Evolutionary conservation across 2,113 vertebrate genomes (phyloP).

Genomic region (Erinaceus europaeus): DNA sequence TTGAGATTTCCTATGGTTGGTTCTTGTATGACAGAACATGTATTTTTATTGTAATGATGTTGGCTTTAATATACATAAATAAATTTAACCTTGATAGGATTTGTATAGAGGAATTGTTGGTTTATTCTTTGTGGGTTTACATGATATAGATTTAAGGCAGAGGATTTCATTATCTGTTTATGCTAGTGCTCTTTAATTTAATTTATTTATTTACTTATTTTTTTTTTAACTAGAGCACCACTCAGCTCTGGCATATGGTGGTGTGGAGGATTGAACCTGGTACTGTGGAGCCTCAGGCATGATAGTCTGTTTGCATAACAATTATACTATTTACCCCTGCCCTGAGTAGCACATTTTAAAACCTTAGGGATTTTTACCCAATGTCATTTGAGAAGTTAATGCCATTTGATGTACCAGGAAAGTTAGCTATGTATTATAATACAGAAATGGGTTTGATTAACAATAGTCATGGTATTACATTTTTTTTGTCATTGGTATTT

Average conservation of each 20-base stretch:
- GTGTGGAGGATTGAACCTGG: no score
- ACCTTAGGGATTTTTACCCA: conserved; percentile 5
- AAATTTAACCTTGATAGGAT: conserved; percentile 8
- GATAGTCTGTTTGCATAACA: no score
- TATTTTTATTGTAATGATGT: conserved; percentile 8
- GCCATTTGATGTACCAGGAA: not conserved
- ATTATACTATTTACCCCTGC: no score
- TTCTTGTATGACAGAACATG: not conserved
- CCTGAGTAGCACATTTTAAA: not conserved
- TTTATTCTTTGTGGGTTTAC: not conserved
- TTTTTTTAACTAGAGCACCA: no score
- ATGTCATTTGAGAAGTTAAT: not conserved
- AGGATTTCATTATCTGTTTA: not conserved
- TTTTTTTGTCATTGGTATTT: not conserved
- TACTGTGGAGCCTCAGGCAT: no score
- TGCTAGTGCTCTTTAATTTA: not conserved
- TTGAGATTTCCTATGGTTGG: not conserved
- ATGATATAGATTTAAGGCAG: not conserved
- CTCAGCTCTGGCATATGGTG: no score
- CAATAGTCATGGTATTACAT: not conserved
- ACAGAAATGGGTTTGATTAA: conserved; percentile 3
- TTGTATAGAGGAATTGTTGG: not conserved
- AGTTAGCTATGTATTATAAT: not conserved
- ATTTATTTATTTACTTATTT: no score
- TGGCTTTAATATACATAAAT: not conserved